phyloP scores from a whole-genome alignment of 2,888 invertebrate genomes.

The Seira ritae region DNA sequence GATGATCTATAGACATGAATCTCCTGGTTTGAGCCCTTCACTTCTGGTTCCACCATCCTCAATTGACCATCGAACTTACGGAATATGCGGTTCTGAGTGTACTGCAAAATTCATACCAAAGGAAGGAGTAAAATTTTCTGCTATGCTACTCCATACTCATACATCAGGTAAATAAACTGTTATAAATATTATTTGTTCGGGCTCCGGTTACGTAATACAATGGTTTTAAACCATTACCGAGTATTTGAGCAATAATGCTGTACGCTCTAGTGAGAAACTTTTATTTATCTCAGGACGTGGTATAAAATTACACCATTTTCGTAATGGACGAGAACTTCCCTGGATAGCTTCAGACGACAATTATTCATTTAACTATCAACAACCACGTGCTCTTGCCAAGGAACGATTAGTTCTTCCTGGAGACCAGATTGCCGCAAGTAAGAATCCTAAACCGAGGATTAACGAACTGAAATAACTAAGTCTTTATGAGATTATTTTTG shows the following conservation, averaged over 20 bases:
- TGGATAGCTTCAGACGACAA: constrained; percentile 44
- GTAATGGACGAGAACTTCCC: constrained; percentile 32
- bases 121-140: constrained; percentile 44
- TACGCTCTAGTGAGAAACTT: no score
- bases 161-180: constrained; percentile 38
- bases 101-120: constrained; percentile 35
- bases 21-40: constrained; percentile 30
- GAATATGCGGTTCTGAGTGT: constrained; percentile 48
- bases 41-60: constrained; percentile 47
- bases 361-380: constrained; percentile 27
- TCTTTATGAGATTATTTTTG: no score
- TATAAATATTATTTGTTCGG: constrained; percentile 11
- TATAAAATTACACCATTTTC: constrained; percentile 33
- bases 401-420: constrained; percentile 33
- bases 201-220: no score
- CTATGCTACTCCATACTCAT: constrained; percentile 42
- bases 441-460: no score
- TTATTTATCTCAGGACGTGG: constrained; percentile 9
- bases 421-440: constrained; percentile 15
- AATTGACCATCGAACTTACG: constrained; percentile 33
- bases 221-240: no score
- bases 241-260: no score
- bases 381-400: background rate
- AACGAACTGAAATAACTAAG: no score
- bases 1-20: constrained; percentile 25